These are phyloP conservation scores for Phalera bucephala DNA, from an alignment of 2,888 invertebrate genomes.

Conservation along the genomic window DNA sequence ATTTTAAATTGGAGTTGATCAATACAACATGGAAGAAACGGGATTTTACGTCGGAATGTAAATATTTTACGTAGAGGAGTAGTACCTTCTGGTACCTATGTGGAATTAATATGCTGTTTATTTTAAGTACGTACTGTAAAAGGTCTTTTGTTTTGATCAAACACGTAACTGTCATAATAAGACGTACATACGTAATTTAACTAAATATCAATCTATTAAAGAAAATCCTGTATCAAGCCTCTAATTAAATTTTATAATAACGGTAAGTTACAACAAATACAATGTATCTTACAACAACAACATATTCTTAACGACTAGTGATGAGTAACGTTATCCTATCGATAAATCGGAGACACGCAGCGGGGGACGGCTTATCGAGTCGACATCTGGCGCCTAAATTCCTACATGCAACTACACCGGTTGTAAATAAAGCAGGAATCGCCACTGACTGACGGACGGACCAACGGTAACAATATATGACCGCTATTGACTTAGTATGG, in stretches of 20 bases:
- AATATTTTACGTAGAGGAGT: no score
- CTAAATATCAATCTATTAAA: no score
- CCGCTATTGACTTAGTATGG: conserved; percentile 26
- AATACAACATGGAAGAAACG: not conserved
- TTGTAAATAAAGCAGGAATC: conserved; percentile 38
- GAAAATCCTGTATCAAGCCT: no score
- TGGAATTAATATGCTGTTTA: no score
- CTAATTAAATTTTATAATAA: no score
- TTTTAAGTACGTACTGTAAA: no score
- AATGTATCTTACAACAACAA: not conserved
- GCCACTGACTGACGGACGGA: conserved; percentile 44
- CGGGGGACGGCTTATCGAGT: conserved; percentile 49
- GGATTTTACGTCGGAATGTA: no score
- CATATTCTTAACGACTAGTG: conserved; percentile 25
- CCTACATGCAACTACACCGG: conserved; percentile 47
- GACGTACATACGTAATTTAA: no score
- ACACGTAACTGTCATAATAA: no score
- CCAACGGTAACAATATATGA: conserved; percentile 23
- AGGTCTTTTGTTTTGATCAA: no score
- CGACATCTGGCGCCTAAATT: conserved; percentile 76
- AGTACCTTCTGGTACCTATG: no score
- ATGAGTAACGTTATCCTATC: conserved; percentile 42
- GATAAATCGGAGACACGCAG: conserved; percentile 54
- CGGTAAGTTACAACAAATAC: not conserved
- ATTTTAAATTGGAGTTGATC: not conserved